Evolutionary conservation across 2,113 vertebrate genomes (phyloP), one percentile per base, ranked within the genome.

Genomic region (Ameiurus melas): DNA sequence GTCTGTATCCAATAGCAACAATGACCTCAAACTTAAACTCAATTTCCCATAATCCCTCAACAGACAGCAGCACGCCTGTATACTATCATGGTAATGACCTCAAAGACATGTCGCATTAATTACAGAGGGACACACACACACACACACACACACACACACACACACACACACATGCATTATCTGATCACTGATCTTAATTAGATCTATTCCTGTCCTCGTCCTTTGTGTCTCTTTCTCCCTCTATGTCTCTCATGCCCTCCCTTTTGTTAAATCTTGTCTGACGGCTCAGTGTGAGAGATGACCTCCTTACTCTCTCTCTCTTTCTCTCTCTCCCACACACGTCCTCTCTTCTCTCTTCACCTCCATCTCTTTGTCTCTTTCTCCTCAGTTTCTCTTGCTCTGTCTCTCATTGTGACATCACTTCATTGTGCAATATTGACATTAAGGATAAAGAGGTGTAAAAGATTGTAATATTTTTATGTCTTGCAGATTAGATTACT

Each of bases 101-200:
- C 73, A 86, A 85, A 30, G 33, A 85, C 85, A 84, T 66, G 62
- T 86, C 22, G 71, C 89, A 87, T 89, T 82, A 90, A 93, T 92
- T 89, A 89, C 85, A 78, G 77, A 71, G 27, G 84, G n/a, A n/a
- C 83, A 30, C 85, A 87, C 79, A 57, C 80, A 68, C 30, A 68
- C 64, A 68, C 25, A 57, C 47, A 71, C 33, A 57, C 55, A 66
- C 36, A 77, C 36, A 53, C 36, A 36, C 86, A 39, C 55, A 43
- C 20, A 68, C 77, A 75, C 82, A 83, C 82, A 88, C 57, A 33
- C 62, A 39, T n/a, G n/a, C n/a, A 83, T 90, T 93, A 93, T 94
- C 93, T 93, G 87, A 84, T 90, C 89, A 89, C 92, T 88, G 85
- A 94, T 94, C 92, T 95, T 94, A 94, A 95, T 94, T 93, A 92